Evolutionary conservation across 2,797 vertebrate species (phyloP).

Genomic region (Tenualosa ilisha): DNA sequence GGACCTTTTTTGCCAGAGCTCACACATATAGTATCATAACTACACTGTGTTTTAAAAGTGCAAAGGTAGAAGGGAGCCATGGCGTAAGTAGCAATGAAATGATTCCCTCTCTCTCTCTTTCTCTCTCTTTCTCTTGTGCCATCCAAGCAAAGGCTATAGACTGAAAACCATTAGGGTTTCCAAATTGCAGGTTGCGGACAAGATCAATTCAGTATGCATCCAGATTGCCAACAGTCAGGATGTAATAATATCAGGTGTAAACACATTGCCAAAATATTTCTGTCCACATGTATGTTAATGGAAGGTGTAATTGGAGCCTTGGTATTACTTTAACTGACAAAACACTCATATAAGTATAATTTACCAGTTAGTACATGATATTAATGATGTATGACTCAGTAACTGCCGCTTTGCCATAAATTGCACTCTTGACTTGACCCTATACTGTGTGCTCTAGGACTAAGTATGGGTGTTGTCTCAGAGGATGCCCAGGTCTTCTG

Average conservation of each 20-base stretch:
- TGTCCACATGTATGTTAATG: neutral
- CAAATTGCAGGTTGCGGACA: neutral
- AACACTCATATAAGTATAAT: neutral
- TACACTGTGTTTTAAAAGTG: neutral
- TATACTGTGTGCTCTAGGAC: no score
- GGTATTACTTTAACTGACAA: neutral
- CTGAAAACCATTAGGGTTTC: neutral
- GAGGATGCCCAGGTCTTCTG: neutral
- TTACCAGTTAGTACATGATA: neutral
- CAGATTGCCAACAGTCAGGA: no score
- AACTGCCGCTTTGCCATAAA: no score
- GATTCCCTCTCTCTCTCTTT: neutral
- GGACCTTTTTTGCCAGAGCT: neutral
- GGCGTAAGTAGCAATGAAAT: neutral
- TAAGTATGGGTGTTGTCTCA: neutral
- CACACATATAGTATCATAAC: neutral
- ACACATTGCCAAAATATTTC: neutral
- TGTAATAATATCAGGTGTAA: neutral
- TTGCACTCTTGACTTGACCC: no score
- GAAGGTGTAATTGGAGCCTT: neutral
- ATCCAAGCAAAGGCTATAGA: neutral
- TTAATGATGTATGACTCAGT: no score
- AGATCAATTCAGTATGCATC: neutral
- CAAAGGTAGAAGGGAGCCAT: neutral
- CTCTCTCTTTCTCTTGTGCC: neutral